Evolutionary conservation across 2,113 vertebrate genomes (phyloP), one percentile per base, ranked within the genome.

Genomic region (Vireo altiloquus): DNA sequence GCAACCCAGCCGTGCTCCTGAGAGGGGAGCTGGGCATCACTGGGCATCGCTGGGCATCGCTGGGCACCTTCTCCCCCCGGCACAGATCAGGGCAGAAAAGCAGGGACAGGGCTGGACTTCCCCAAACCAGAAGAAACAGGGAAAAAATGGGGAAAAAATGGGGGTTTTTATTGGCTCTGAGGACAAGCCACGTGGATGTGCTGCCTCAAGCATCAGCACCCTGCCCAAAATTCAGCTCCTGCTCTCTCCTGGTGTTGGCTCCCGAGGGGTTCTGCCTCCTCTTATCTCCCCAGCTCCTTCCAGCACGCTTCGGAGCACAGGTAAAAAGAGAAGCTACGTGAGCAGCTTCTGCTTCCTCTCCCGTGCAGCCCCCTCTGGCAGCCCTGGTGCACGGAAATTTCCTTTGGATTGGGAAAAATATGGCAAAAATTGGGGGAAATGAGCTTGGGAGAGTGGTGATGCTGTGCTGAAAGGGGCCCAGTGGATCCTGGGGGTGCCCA

Each of bases 381-480:
- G 20, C 47, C 57, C 59, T 7, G 47, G 11, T 4, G 15, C n/a
- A 10, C 0, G 0, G 7, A 8, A 64, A 42, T 16, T 10, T 17
- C 65, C 64, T 78, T n/a, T 65, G 65, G 79, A 87, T 10, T 47
- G 46, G 64, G 33, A 30, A 54, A 94, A 74, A 88, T 1, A 11
- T 0, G 25, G 56, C 3, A 16, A 54, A 50, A 76, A 49, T 2
- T 2, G 30, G 16, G 7, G 16, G 14, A 14, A 50, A 52, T 4
- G 13, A 49, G 46, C 16, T 71, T 18, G 3, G 50, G 35, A 60
- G 22, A 30, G 33, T 12, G 68, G 39, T 9, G 50, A 10, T 37
- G 82, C 24, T 57, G 37, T 39, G 39, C 49, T 3, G 5, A 8
- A 28, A 39, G 0, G 7, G 47, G 11, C 8, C 42, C 46, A 39